phyloP scores from a whole-genome alignment of 2,888 invertebrate genomes.

The Cephus nigrinus region DNA sequence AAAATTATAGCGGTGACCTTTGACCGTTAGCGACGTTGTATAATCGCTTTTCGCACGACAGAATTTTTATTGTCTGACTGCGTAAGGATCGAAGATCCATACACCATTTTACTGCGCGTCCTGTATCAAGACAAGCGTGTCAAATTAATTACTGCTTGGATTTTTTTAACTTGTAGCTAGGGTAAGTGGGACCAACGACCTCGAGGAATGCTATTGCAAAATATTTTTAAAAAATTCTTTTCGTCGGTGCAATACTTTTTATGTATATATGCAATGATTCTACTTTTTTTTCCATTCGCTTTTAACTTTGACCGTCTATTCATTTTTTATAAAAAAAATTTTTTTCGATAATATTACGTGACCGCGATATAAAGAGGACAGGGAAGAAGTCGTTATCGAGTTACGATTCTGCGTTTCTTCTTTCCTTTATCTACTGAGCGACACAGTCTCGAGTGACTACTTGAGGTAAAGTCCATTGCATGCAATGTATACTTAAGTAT shows the following conservation, averaged over 20 bases:
- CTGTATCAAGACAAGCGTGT: too few relatives aligned
- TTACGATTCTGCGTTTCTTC: background rate
- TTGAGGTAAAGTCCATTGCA: background rate
- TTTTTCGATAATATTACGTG: background rate
- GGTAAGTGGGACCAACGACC: background rate
- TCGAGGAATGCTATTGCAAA: background rate
- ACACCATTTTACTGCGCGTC: accelerated
- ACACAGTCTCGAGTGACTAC: background rate
- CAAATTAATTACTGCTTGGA: background rate
- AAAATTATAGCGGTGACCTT: background rate
- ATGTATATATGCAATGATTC: background rate
- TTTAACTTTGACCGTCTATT: background rate
- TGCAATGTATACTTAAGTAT: background rate
- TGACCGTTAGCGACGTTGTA: background rate
- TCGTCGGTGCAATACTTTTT: background rate
- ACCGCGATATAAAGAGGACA: background rate
- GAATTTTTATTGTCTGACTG: background rate
- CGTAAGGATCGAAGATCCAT: background rate
- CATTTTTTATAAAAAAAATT: background rate
- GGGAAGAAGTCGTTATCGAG: background rate
- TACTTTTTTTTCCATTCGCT: background rate
- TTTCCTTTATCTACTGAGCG: background rate
- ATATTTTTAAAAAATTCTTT: background rate
- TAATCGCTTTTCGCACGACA: background rate
- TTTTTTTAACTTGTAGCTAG: background rate